Percentiles rank a stretch among this genome's conserved stretches.
phyloP scores from a whole-genome alignment of 2,113 vertebrate genomes.

The Axis porcinus region DNA sequence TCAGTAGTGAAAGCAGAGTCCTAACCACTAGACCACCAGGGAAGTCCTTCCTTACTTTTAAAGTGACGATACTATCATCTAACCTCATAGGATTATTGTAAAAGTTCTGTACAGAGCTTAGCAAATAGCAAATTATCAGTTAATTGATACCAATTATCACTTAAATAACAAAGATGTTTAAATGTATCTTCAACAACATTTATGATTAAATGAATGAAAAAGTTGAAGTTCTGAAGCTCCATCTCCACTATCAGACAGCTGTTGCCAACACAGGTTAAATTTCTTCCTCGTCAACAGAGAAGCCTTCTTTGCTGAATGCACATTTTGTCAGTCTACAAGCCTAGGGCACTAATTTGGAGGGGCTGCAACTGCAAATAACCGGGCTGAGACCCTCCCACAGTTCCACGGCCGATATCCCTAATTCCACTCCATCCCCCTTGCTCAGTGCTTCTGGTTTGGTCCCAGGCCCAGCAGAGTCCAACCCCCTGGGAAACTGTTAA shows the following conservation, averaged over 20 bases:
- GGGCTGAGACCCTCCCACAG: neutral
- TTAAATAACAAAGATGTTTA: neutral
- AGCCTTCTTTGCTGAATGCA: neutral
- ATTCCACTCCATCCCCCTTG: neutral
- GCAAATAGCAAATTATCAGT: neutral
- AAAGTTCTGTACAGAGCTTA: neutral
- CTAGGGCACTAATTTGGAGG: neutral
- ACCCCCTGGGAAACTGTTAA: neutral
- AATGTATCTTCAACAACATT: neutral
- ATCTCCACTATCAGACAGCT: neutral
- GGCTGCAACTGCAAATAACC: neutral
- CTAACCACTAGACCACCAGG: no score
- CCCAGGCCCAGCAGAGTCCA: neutral
- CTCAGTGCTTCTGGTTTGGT: neutral
- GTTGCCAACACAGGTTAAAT: neutral
- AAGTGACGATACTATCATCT: neutral
- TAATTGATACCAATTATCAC: neutral
- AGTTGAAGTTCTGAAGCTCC: neutral
- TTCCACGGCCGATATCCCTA: neutral
- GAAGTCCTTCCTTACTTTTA: neutral
- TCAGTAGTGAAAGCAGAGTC: neutral
- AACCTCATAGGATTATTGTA: neutral
- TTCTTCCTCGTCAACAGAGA: neutral
- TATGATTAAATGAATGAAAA: neutral
- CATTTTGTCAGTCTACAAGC: neutral